Conservation (phyloP, 2,113 vertebrate species). For the Tricholaema leucomelas region DNA sequence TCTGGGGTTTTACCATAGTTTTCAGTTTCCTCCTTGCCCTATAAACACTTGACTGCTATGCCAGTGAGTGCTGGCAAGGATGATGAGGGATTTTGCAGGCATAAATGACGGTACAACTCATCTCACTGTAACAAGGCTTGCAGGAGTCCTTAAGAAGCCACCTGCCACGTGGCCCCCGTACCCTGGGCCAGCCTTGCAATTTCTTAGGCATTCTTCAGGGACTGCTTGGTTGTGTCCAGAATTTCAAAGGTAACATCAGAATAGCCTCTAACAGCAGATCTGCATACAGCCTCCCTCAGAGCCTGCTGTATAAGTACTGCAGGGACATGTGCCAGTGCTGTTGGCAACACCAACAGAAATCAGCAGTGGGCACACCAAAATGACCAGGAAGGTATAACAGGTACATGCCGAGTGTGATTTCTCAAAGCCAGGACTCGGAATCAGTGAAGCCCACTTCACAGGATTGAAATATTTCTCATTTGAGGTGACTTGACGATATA, state of each 20-base stretch:
- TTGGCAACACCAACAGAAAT: background rate
- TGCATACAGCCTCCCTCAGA: background rate
- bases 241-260: background rate
- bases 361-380: background rate
- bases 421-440: background rate
- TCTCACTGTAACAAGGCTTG: background rate
- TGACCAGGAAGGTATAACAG: background rate
- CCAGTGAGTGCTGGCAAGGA: background rate
- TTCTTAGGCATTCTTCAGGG: background rate
- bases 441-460: background rate
- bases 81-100: background rate
- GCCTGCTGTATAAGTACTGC: background rate
- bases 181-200: background rate
- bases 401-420: background rate
- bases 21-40: background rate
- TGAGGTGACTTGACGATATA: background rate
- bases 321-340: background rate
- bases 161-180: background rate
- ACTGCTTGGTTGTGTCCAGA: background rate
- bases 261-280: background rate
- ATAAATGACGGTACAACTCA: background rate
- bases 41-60: background rate
- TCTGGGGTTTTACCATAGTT: background rate
- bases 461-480: background rate
- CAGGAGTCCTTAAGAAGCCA: background rate